Percentiles rank a stretch among this genome's conserved stretches.
These are phyloP conservation scores for Andrena chrysosceles DNA, from an alignment of 2,888 invertebrate genomes.

Conservation along the genomic window DNA sequence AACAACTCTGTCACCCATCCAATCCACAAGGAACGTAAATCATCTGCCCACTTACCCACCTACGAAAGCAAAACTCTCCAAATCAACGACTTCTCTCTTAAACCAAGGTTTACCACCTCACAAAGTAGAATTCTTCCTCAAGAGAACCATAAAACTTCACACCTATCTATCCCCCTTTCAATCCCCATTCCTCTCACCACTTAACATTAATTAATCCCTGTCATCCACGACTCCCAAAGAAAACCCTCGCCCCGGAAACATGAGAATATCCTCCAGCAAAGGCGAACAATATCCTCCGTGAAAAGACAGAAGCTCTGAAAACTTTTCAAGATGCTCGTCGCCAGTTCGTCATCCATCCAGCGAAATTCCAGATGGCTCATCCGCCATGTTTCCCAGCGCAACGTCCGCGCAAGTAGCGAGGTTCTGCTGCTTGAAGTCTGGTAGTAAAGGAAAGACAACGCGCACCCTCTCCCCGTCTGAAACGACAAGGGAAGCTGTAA, in stretches of 20 bases:
- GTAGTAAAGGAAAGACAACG: constrained; percentile 38
- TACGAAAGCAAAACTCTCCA: background rate
- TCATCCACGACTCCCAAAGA: background rate
- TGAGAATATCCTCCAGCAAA: background rate
- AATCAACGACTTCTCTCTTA: background rate
- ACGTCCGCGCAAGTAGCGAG: constrained; percentile 19
- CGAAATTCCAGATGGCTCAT: constrained; percentile 38
- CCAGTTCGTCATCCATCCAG: constrained; percentile 34
- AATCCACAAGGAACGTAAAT: too few relatives aligned
- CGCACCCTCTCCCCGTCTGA: background rate
- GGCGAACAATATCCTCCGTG: background rate
- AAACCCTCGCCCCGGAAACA: background rate
- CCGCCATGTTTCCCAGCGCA: constrained; percentile 11
- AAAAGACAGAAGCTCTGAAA: constrained; percentile 3
- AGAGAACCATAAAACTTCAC: background rate
- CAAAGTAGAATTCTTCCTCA: background rate
- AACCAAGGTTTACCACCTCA: background rate
- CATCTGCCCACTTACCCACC: too few relatives aligned
- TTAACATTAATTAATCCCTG: constrained; percentile 3
- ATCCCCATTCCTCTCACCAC: background rate
- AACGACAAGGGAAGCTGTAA: constrained; percentile 25
- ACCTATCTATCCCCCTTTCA: background rate
- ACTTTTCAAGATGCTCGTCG: constrained; percentile 24
- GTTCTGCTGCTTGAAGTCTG: constrained; percentile 32
- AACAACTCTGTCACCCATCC: too few relatives aligned